A percentile compares a stretch with the other conserved stretches of the same genome.
These are phyloP conservation scores for Laticauda colubrina DNA, from an alignment of 2,113 vertebrate genomes.

Conservation along the genomic window DNA sequence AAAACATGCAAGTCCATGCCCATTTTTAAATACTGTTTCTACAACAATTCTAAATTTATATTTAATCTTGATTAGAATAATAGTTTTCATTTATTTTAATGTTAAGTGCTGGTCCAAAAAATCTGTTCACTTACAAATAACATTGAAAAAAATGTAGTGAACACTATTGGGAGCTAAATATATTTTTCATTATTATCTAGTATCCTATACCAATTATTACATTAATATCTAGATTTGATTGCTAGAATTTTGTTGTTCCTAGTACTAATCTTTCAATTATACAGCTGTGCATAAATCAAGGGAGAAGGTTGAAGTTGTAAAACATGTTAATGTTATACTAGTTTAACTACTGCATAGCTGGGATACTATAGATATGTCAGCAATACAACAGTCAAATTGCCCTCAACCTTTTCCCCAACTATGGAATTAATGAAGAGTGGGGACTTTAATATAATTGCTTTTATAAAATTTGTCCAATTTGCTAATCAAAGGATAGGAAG, in stretches of 20 bases:
- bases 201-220: background rate
- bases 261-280: background rate
- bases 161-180: background rate
- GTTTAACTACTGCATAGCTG: background rate
- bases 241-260: background rate
- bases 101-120: background rate
- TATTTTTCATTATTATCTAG: background rate
- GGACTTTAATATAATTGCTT: background rate
- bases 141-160: background rate
- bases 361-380: background rate
- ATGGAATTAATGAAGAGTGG: background rate
- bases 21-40: background rate
- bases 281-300: background rate
- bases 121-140: background rate
- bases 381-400: background rate
- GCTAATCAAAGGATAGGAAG: background rate
- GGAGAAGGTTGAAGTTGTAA: background rate
- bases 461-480: background rate
- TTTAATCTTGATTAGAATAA: background rate
- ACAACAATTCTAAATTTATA: background rate
- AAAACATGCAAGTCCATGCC: background rate
- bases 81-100: background rate
- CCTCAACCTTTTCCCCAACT: background rate
- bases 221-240: background rate
- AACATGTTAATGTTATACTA: background rate